These are phyloP conservation scores for Melikaiella ostensackeni DNA, from an alignment of 2,888 invertebrate genomes.

Conservation along the genomic window DNA sequence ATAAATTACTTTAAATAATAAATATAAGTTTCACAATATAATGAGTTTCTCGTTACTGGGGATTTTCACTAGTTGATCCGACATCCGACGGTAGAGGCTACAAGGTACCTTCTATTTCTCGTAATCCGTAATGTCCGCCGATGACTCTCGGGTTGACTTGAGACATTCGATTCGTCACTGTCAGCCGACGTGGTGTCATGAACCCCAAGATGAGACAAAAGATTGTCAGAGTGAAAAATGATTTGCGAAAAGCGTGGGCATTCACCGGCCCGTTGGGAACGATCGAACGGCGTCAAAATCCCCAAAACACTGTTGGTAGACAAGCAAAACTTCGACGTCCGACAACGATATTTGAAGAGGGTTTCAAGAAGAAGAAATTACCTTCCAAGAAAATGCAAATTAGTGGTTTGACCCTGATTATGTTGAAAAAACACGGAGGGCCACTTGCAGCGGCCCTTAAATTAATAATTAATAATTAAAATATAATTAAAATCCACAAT, in stretches of 20 bases:
- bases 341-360: conserved; percentile 24
- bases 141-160: conserved; percentile 74
- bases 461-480: too few relatives aligned
- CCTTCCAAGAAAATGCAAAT: conserved; percentile 27
- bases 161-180: conserved; percentile 77
- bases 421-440: too few relatives aligned
- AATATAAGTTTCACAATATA: not conserved
- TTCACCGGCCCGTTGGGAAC: conserved; percentile 57
- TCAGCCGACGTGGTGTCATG: conserved; percentile 75
- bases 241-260: conserved; percentile 74
- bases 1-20: not conserved
- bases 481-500: too few relatives aligned
- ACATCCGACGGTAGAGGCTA: conserved; percentile 6
- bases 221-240: conserved; percentile 76
- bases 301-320: conserved; percentile 47
- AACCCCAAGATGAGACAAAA: conserved; percentile 74
- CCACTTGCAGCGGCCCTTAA: too few relatives aligned
- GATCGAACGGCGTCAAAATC: conserved; percentile 54
- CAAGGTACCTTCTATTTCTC: conserved; percentile 34
- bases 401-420: conserved; percentile 22
- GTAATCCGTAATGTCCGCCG: conserved; percentile 57
- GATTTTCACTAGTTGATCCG: not conserved
- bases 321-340: conserved; percentile 12
- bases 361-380: conserved; percentile 23
- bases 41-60: not conserved